Percentiles rank a stretch among this genome's conserved stretches.
Evolutionary conservation across 2,113 vertebrate species (phyloP).

Genomic region (Sphaerodactylus townsendi): DNA sequence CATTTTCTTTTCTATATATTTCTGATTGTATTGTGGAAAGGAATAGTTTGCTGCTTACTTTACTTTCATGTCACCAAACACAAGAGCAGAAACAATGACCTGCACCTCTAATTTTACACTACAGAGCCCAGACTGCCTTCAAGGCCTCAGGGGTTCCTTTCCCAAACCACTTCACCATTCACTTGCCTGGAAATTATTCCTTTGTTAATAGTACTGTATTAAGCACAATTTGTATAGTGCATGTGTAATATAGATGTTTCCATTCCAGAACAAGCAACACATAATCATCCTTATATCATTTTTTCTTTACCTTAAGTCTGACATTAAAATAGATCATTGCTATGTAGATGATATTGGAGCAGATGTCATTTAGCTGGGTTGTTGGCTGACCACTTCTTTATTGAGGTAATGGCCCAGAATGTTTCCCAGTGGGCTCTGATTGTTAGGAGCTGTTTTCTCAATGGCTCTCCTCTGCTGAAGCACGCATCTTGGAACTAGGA

Average conservation of each 20-base stretch:
- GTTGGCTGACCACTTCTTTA: no score
- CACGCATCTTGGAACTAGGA: no score
- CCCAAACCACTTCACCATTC: background rate
- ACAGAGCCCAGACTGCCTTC: constrained; percentile 1
- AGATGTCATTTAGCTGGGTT: background rate
- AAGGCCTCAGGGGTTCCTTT: background rate
- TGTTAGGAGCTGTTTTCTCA: no score
- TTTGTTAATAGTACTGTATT: constrained; percentile 34
- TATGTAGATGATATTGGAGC: background rate
- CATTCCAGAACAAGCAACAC: constrained; percentile 22
- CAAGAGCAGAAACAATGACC: constrained; percentile 13
- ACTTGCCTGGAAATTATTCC: constrained; percentile 13
- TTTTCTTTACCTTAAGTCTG: background rate
- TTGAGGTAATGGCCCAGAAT: no score
- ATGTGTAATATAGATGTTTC: constrained; percentile 26
- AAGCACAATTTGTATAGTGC: constrained; percentile 27
- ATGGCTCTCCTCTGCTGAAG: no score
- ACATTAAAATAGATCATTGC: constrained; percentile 14
- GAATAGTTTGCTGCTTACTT: constrained; percentile 16
- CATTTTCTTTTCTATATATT: constrained; percentile 35
- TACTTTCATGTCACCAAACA: constrained; percentile 1
- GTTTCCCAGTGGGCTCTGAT: no score
- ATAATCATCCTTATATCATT: constrained; percentile 12
- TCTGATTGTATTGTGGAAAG: background rate
- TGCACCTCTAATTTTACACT: constrained; percentile 13